Conservation (phyloP, 2,888 invertebrate genomes). For the Tachystola acroxantha region DNA sequence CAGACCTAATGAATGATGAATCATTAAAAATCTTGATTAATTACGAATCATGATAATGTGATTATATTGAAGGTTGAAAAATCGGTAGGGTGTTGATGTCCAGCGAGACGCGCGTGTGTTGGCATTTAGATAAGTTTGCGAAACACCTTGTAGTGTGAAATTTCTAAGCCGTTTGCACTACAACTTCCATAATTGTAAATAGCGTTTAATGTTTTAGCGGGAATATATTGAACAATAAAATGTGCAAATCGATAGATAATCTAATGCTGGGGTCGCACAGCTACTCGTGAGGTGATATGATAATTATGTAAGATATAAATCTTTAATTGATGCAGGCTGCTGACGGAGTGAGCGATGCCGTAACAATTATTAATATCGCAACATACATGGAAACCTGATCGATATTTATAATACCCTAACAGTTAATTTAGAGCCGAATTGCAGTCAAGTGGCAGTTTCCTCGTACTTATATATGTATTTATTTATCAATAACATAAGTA, state of each 20-base stretch:
- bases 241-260: constrained; percentile 6
- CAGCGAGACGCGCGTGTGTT: constrained; percentile 39
- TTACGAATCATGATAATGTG: constrained; percentile 6
- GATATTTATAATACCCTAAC: no score
- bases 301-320: no score
- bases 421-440: no score
- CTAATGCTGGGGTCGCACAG: no score
- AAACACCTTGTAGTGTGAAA: constrained; percentile 44
- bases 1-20: constrained; percentile 1
- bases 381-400: no score
- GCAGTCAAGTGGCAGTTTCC: no score
- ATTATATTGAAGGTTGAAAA: constrained; percentile 3
- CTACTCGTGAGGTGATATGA: no score
- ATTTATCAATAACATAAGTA: no score
- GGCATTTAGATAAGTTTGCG: constrained; percentile 63
- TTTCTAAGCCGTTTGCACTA: constrained; percentile 37
- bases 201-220: constrained; percentile 15
- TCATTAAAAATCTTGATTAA: constrained; percentile 13
- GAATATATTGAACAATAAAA: constrained; percentile 1
- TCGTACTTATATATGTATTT: no score
- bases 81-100: constrained; percentile 12
- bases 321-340: no score
- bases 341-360: no score
- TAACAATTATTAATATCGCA: no score
- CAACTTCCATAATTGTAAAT: constrained; percentile 27